Conservation (phyloP, 1,140 invertebrate genomes). For the Drosophila baimaii region DNA sequence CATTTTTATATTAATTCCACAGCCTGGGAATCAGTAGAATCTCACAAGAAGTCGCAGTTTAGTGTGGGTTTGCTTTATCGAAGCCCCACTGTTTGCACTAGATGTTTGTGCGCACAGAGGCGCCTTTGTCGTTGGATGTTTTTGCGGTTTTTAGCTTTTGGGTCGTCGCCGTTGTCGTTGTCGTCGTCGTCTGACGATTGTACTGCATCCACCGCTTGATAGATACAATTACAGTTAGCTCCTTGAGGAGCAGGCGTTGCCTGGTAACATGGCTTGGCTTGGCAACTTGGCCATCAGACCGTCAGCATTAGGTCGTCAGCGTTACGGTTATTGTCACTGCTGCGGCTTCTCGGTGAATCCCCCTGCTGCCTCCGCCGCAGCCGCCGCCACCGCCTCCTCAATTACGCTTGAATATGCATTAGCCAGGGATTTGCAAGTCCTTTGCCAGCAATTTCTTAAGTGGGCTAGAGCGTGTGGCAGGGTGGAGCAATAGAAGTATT, state of each 20-base stretch:
- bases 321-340: conserved; percentile 67
- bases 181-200: conserved; percentile 41
- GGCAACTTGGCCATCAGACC: conserved; percentile 4
- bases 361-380: not conserved
- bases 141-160: conserved; percentile 73
- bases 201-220: conserved; percentile 49
- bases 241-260: conserved; percentile 33
- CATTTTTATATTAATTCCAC: not conserved
- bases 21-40: not conserved
- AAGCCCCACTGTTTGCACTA: conserved; percentile 21
- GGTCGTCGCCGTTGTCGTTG: conserved; percentile 33
- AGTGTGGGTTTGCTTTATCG: not conserved
- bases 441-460: conserved; percentile 2
- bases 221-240: conserved; percentile 80
- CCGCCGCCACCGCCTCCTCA: conserved; percentile 6
- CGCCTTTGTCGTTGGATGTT: conserved; percentile 65
- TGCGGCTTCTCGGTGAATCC: conserved; percentile 45
- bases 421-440: conserved; percentile 30
- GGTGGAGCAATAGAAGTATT: not conserved
- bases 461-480: not conserved
- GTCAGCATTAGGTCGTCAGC: conserved; percentile 41
- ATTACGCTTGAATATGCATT: conserved; percentile 47
- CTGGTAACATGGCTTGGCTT: conserved; percentile 19
- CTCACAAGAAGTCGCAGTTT: not conserved
- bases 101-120: conserved; percentile 50